phyloP scores from a whole-genome alignment of 2,113 vertebrate genomes.

The Trogon melanurus region DNA sequence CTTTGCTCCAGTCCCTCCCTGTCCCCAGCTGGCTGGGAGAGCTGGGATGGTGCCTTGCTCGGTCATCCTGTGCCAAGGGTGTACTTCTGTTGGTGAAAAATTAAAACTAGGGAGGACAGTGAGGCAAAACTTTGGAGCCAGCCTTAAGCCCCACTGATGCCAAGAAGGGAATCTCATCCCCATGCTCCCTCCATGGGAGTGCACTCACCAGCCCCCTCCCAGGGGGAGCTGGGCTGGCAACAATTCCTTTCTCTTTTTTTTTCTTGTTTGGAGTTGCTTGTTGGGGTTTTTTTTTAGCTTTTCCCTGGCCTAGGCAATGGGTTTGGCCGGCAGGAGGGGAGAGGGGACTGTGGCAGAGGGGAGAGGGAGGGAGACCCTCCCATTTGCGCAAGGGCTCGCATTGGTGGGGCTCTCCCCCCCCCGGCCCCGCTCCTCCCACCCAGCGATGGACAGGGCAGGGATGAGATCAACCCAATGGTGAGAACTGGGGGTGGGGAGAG shows the following conservation, averaged over 20 bases:
- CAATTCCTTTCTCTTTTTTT: background rate
- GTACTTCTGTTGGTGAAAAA: background rate
- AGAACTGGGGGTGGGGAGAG: background rate
- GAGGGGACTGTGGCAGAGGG: background rate
- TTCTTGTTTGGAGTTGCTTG: too few species aligned
- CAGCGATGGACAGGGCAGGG: background rate
- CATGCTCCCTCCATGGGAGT: accelerated
- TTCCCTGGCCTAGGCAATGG: background rate
- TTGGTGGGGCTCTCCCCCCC: background rate
- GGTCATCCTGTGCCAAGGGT: background rate
- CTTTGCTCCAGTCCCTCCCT: background rate
- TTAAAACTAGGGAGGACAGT: background rate
- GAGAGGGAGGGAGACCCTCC: background rate
- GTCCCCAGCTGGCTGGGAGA: accelerated
- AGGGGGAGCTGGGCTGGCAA: background rate
- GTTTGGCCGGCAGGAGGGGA: background rate
- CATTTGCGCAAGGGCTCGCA: accelerated
- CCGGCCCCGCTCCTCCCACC: background rate
- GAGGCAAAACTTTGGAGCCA: background rate
- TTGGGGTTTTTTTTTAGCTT: background rate
- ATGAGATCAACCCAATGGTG: background rate
- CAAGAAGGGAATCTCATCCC: background rate
- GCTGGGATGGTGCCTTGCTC: background rate
- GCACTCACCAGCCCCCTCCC: too few species aligned
- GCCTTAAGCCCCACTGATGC: background rate